Percentiles rank a stretch among this genome's conserved stretches.
Conservation (phyloP, 2,888 invertebrate species). For the Colostygia pectinataria region DNA sequence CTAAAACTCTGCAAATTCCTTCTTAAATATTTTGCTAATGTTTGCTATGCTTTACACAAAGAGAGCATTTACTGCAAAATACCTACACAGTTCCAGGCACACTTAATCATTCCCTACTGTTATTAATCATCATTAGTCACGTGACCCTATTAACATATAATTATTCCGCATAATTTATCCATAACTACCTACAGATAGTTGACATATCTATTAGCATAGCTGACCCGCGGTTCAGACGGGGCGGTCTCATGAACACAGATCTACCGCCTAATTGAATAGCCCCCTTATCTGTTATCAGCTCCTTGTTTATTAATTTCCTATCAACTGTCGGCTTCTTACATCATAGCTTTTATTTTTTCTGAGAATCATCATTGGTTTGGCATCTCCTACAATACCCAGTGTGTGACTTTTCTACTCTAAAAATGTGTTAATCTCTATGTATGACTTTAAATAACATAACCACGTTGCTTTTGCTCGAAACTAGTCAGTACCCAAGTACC, state of each 20-base stretch:
- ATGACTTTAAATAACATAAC: too few species aligned
- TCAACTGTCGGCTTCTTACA: slow-evolving; percentile 58
- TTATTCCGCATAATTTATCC: slow-evolving; percentile 64
- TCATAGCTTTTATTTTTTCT: slow-evolving; percentile 18
- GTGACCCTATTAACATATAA: slow-evolving; percentile 34
- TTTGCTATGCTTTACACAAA: slow-evolving; percentile 14
- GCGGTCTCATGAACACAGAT: slow-evolving; percentile 55
- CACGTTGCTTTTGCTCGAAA: too few species aligned
- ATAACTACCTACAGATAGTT: slow-evolving; percentile 52
- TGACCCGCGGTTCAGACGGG: slow-evolving; percentile 54
- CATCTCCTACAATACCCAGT: too few species aligned
- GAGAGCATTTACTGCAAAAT: slow-evolving; percentile 7
- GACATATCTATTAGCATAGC: slow-evolving; percentile 33
- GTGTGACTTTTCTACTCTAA: too few species aligned
- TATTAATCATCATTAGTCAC: slow-evolving; percentile 29
- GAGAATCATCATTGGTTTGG: slow-evolving; percentile 5
- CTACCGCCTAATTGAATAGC: slow-evolving; percentile 67
- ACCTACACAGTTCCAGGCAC: slow-evolving; percentile 7
- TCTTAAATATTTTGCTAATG: too few species aligned
- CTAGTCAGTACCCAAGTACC: too few species aligned
- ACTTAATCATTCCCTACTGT: slow-evolving; percentile 11
- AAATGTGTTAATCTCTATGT: too few species aligned
- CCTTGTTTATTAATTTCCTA: slow-evolving; percentile 69
- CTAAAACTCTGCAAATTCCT: too few species aligned
- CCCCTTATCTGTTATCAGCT: slow-evolving; percentile 63